Percentiles rank a stretch among this genome's conserved stretches.
phyloP scores from a whole-genome alignment of 2,888 invertebrate genomes.

The Plagodis pulveraria region DNA sequence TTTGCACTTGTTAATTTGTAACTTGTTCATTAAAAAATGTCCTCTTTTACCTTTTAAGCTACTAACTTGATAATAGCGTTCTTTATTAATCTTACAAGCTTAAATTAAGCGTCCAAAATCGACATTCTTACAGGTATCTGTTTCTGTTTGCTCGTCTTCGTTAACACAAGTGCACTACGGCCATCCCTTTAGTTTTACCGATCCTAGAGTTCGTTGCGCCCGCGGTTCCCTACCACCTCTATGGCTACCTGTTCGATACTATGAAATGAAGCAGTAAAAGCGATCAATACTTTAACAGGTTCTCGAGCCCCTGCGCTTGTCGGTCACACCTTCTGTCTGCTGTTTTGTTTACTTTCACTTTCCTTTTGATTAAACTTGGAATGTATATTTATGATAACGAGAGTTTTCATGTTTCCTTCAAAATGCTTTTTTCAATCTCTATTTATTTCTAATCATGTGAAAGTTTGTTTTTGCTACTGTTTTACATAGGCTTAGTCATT shows the following conservation, averaged over 20 bases:
- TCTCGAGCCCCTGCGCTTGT: constrained; percentile 44
- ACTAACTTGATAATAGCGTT: not conserved
- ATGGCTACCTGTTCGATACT: constrained; percentile 48
- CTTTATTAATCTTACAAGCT: constrained; percentile 34
- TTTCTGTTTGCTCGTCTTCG: constrained; percentile 68
- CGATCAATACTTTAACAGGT: constrained; percentile 61
- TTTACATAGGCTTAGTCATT: constrained; percentile 1
- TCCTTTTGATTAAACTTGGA: constrained; percentile 41
- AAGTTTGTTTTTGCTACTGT: not conserved
- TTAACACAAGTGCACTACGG: constrained; percentile 75
- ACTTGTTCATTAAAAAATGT: too few species aligned
- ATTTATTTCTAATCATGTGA: not conserved
- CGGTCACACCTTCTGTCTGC: constrained; percentile 37
- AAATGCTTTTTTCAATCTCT: not conserved
- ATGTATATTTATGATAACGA: constrained; percentile 25
- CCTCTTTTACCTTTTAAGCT: too few species aligned
- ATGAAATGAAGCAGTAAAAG: constrained; percentile 52
- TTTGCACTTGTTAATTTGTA: too few species aligned
- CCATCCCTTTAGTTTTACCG: constrained; percentile 50
- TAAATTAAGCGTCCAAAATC: constrained; percentile 51
- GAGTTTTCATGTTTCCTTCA: not conserved
- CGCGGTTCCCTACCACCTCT: constrained; percentile 46
- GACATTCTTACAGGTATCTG: constrained; percentile 70
- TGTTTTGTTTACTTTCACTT: constrained; percentile 67
- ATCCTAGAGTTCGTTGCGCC: constrained; percentile 58